Percentiles rank a stretch among this genome's conserved stretches.
phyloP scores from a whole-genome alignment of 2,797 vertebrate species.

The Falco columbarius region DNA sequence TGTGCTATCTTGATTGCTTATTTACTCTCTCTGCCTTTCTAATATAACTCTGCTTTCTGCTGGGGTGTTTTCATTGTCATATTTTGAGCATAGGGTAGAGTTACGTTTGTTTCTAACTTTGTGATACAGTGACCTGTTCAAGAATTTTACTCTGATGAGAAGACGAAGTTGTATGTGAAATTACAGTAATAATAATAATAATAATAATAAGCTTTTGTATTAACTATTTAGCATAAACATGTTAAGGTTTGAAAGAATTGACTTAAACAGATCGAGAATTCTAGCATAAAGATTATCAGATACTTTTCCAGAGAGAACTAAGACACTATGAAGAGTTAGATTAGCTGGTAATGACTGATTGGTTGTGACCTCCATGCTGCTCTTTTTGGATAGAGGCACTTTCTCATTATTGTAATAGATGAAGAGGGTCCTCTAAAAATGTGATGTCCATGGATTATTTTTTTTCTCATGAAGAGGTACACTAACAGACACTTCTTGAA shows the following conservation, averaged over 20 bases:
- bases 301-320: neutral
- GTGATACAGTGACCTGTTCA: neutral
- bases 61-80: neutral
- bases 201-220: neutral
- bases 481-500: neutral
- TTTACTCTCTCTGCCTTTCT: neutral
- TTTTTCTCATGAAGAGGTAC: neutral
- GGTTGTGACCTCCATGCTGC: neutral
- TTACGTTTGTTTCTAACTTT: neutral
- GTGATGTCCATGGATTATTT: neutral
- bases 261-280: neutral
- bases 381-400: neutral
- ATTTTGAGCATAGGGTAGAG: neutral
- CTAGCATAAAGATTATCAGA: neutral
- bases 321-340: neutral
- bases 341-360: neutral
- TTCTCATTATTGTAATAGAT: conserved; percentile 4
- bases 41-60: neutral
- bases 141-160: neutral
- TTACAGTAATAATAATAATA: neutral
- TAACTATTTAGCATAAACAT: neutral
- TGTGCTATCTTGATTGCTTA: neutral
- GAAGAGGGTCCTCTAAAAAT: neutral
- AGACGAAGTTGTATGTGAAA: neutral
- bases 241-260: neutral